Evolutionary conservation across 2,113 vertebrate species (phyloP), one percentile per base, ranked within the genome.

Genomic region (Thunnus maccoyii): DNA sequence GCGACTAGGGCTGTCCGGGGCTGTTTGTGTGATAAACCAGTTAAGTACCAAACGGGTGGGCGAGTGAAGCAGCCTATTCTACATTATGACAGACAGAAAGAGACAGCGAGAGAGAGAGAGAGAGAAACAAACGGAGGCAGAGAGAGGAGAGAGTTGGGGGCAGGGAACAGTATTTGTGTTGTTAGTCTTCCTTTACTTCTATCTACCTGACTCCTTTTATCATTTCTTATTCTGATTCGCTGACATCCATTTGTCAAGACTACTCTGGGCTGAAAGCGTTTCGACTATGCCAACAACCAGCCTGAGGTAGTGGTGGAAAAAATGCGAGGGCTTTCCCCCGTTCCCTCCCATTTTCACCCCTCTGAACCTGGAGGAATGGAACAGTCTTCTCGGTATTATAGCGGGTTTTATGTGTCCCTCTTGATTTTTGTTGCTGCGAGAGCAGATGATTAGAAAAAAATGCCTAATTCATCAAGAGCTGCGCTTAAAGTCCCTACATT

Each of bases 381-480:
- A 79, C 17, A 25, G 61, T 79, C 87, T 54, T 52, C 17, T 67
- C 50, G 15, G 54, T 74, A 16, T 11, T 65, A 84, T 68, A 4
- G 5, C 70, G 41, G 52, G 52, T 79, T 78, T 87, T 82, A 52
- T 78, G 69, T 71, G 66, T 86, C 67, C 62, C 86, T 85, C 69
- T 76, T 80, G 63, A 83, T 73, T 84, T 87, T 46, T 76, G 82
- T 62, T 83, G 63, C 51, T 78, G 80, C 77, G 74, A 72, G 61
- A 84, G 80, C n/a, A 3, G 16, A n/a, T 15, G 17, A 83, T 72
- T 52, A 56, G 57, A 9, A 64, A 67, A 72, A 77, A 83, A 91
- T 81, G 25, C 32, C 88, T 92, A 90, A 89, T 91, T 92, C 76
- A 93, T 80, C 15, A 71, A 72, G 75, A 80, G 80, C 64, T 62